phyloP scores from a whole-genome alignment of 2,888 invertebrate species.

The Torymus tubicola region DNA sequence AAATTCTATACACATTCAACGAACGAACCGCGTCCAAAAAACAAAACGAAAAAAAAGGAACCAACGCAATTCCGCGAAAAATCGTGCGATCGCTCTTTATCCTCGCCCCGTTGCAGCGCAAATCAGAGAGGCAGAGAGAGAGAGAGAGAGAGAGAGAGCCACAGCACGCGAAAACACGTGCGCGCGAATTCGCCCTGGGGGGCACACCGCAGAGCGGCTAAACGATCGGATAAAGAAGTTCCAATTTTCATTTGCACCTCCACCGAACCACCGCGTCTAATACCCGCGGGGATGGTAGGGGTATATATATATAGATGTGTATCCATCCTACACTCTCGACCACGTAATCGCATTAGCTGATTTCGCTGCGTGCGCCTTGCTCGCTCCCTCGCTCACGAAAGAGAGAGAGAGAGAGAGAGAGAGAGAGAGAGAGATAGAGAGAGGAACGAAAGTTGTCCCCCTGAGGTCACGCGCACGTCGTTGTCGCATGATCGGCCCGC shows the following conservation, averaged over 20 bases:
- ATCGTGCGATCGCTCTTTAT: too few relatives aligned
- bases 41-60: too few relatives aligned
- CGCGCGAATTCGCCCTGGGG: not conserved
- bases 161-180: too few relatives aligned
- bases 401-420: not conserved
- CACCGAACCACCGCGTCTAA: not conserved
- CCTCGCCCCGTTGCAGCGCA: too few relatives aligned
- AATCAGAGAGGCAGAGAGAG: too few relatives aligned
- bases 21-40: too few relatives aligned
- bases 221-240: conserved; percentile 25
- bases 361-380: not conserved
- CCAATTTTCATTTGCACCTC: conserved; percentile 20
- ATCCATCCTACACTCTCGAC: not conserved
- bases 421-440: not conserved
- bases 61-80: too few relatives aligned
- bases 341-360: conserved; percentile 31
- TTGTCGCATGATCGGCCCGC: too few relatives aligned
- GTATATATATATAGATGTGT: not conserved
- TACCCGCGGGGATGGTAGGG: not conserved
- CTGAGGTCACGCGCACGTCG: conserved; percentile 1
- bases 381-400: not conserved
- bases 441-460: conserved; percentile 8
- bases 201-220: not conserved
- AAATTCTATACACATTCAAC: too few relatives aligned
- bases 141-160: too few relatives aligned